These are phyloP conservation scores for Typhlichthys eigenmanni DNA, from an alignment of 2,797 vertebrate species.

Conservation along the genomic window DNA sequence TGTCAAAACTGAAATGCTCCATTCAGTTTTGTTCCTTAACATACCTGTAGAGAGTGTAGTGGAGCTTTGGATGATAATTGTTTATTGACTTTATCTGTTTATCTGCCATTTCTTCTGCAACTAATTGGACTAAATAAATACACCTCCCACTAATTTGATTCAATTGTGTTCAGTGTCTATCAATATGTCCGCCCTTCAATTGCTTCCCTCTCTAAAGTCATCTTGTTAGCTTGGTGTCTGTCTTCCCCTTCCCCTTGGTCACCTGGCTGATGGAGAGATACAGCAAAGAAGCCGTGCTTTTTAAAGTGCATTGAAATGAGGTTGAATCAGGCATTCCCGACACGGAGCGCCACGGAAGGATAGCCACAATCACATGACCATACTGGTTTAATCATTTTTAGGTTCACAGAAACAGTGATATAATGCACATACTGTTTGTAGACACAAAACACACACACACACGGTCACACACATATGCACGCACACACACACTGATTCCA, in stretches of 20 bases:
- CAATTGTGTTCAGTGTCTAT: slow-evolving; percentile 69
- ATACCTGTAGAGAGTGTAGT: slow-evolving; percentile 27
- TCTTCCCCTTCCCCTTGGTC: slow-evolving; percentile 48
- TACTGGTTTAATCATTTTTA: not conserved
- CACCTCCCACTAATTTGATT: slow-evolving; percentile 70
- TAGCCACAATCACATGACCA: not conserved
- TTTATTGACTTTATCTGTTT: slow-evolving; percentile 56
- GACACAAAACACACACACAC: slow-evolving; percentile 4
- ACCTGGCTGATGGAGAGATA: slow-evolving; percentile 47
- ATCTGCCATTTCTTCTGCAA: slow-evolving; percentile 56
- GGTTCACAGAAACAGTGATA: not conserved
- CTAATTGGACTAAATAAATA: slow-evolving; percentile 73
- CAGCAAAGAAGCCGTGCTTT: slow-evolving; percentile 38
- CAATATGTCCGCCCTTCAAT: slow-evolving; percentile 65
- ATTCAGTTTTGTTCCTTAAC: slow-evolving; percentile 35
- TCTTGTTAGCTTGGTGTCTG: slow-evolving; percentile 61
- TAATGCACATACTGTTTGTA: no score
- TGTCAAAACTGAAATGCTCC: slow-evolving; percentile 14
- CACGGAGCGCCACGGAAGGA: slow-evolving; percentile 30
- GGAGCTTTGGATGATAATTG: slow-evolving; percentile 33
- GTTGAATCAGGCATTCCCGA: slow-evolving; percentile 48
- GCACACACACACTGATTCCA: slow-evolving; percentile 65
- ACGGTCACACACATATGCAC: slow-evolving; percentile 44
- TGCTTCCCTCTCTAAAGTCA: slow-evolving; percentile 58
- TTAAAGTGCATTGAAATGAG: slow-evolving; percentile 57